Evolutionary conservation across 1,140 invertebrate genomes (phyloP), one percentile per base, ranked within the genome.

Genomic region (Reticulitermes speratus): DNA sequence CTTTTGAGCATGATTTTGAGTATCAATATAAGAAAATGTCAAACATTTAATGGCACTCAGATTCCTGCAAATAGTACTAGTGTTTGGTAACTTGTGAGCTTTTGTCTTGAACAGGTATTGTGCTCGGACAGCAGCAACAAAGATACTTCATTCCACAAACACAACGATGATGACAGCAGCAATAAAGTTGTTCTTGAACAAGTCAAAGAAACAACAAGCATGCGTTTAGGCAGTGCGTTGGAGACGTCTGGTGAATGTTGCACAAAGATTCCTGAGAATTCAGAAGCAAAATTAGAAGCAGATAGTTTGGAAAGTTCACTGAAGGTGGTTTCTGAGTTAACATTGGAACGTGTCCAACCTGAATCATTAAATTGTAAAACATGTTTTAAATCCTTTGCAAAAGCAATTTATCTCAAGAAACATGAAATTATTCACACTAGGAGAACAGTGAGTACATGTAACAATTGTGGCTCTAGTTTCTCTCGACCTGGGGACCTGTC

Each of bases 401-500:
- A 84, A 52, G 48, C 55, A 23, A 45, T 84, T 23, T 59, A 55
- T 45, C 84, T 84, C 6, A 84, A 25, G 48, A n/a, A 38, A 55
- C 84, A 84, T 30, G 48, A 52, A 59, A 38, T 84, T 52, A 84
- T n/a, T 9, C 84, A 84, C 44, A 55, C 48, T 32, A 38, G n/a
- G 30, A 59, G 59, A 59, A 19, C 12, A 48, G 7, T 45, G 45
- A 44, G n/a, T 16, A 21, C 65, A 44, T 38, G 81, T 82, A n/a
- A 87, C 45, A 30, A 44, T 84, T 88, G 85, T 86, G 85, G 87
- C 52, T 59, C 16, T 25, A 44, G 30, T 45, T 84, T 65, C 44
- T 30, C 32, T 30, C 44, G 55, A 44, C 11, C 87, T 84, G 82
- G 32, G 81, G 65, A 44, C 23, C n/a, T 84, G 14, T 30, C 59